phyloP scores from a whole-genome alignment of 2,113 vertebrate genomes.

The Empidonax traillii region DNA sequence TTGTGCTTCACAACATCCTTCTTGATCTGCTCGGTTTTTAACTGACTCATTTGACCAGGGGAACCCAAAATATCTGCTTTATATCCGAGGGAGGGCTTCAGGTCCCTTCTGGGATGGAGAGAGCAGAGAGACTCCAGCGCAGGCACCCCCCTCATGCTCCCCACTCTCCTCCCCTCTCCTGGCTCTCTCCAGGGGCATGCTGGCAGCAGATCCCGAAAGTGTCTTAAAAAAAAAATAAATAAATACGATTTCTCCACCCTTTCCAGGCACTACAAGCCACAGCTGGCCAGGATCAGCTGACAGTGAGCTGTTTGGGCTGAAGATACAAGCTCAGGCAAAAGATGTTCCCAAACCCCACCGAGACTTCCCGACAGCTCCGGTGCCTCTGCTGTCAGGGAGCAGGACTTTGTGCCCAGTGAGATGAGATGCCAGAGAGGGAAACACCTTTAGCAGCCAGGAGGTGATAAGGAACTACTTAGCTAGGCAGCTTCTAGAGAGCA shows the following conservation, averaged over 20 bases:
- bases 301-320: not conserved
- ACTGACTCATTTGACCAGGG: not conserved
- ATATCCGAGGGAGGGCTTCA: not conserved
- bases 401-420: not conserved
- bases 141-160: not conserved
- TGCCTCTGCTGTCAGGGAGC: not conserved
- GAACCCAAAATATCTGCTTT: not conserved
- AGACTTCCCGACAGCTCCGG: rapidly evolving
- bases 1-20: not conserved
- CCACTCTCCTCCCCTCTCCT: not conserved
- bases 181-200: not conserved
- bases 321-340: slow-evolving; percentile 13
- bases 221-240: not conserved
- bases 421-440: not conserved
- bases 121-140: not conserved
- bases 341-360: not conserved
- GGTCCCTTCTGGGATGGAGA: not conserved
- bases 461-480: not conserved
- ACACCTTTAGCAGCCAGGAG: not conserved
- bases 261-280: not conserved
- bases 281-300: slow-evolving; percentile 21
- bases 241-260: not conserved
- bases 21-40: not conserved
- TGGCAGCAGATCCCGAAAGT: not conserved
- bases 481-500: not conserved